These are phyloP conservation scores for Delichon dasypus DNA, from an alignment of 2,797 vertebrate species.

Conservation along the genomic window DNA sequence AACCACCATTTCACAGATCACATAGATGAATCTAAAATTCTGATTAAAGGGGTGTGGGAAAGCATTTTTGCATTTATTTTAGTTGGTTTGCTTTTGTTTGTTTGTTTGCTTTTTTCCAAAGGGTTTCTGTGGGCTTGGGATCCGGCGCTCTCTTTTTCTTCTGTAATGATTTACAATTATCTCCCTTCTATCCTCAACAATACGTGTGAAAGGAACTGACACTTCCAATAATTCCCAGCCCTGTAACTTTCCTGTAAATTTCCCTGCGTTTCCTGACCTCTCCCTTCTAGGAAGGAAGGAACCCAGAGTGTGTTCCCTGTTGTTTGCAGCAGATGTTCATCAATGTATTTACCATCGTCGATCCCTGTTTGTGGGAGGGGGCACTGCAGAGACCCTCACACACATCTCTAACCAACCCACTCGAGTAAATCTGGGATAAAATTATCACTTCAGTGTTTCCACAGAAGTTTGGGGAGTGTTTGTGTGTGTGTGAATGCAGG, in stretches of 20 bases:
- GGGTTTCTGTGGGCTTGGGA: neutral
- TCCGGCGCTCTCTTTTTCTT: neutral
- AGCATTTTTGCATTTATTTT: neutral
- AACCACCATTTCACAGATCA: slow-evolving; percentile 21
- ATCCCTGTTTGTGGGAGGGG: neutral
- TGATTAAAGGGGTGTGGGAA: slow-evolving; percentile 37
- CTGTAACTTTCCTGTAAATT: neutral
- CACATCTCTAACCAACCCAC: neutral
- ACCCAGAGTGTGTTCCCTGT: rapidly evolving
- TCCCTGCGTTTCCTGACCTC: neutral
- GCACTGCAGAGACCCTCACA: neutral
- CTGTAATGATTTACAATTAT: neutral
- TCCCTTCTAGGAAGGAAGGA: neutral
- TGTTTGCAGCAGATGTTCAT: neutral
- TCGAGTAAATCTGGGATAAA: neutral
- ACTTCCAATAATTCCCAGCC: neutral
- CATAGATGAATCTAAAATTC: slow-evolving; percentile 1
- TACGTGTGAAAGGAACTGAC: neutral
- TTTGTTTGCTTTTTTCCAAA: neutral
- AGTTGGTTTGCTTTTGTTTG: neutral
- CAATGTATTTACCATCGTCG: rapidly evolving
- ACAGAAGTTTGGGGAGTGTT: neutral
- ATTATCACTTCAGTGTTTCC: neutral
- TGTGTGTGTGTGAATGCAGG: neutral
- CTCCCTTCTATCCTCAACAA: neutral